Percentiles rank a stretch among this genome's conserved stretches.
Conservation (phyloP, 2,797 vertebrate species). For the Siniperca scherzeri region DNA sequence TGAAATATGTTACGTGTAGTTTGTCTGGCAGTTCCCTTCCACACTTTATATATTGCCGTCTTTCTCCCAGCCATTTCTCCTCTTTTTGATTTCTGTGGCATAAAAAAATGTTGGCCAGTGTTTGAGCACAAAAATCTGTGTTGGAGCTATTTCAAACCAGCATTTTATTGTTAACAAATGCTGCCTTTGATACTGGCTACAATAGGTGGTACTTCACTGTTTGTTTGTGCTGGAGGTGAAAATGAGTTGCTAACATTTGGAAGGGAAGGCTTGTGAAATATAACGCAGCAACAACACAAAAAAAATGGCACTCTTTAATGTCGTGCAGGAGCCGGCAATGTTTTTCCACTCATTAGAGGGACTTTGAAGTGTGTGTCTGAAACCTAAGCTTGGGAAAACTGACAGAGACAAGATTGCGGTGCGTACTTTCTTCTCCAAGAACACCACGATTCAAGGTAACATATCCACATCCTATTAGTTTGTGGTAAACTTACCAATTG, state of each 20-base stretch:
- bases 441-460: constrained; percentile 79
- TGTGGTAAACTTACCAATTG: constrained; percentile 72
- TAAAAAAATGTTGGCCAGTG: constrained; percentile 79
- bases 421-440: constrained; percentile 74
- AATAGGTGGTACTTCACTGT: constrained; percentile 78
- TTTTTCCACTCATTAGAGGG: constrained; percentile 84
- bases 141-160: constrained; percentile 84
- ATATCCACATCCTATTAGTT: constrained; percentile 81
- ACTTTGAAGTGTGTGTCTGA: constrained; percentile 84
- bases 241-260: constrained; percentile 83
- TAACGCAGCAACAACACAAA: constrained; percentile 61
- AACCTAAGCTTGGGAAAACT: constrained; percentile 83
- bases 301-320: constrained; percentile 79
- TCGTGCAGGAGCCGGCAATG: constrained; percentile 77
- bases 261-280: constrained; percentile 78
- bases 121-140: constrained; percentile 78
- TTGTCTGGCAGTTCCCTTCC: constrained; percentile 70
- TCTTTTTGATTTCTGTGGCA: constrained; percentile 78
- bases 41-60: constrained; percentile 65
- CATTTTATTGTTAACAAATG: constrained; percentile 88
- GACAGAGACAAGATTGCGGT: constrained; percentile 80
- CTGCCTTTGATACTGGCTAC: constrained; percentile 83
- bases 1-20: constrained; percentile 60
- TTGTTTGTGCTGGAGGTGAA: constrained; percentile 89
- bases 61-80: constrained; percentile 60